Percentiles rank a stretch among this genome's conserved stretches.
These are phyloP conservation scores for Lasiurus cinereus DNA, from an alignment of 2,113 vertebrate species.

Conservation along the genomic window DNA sequence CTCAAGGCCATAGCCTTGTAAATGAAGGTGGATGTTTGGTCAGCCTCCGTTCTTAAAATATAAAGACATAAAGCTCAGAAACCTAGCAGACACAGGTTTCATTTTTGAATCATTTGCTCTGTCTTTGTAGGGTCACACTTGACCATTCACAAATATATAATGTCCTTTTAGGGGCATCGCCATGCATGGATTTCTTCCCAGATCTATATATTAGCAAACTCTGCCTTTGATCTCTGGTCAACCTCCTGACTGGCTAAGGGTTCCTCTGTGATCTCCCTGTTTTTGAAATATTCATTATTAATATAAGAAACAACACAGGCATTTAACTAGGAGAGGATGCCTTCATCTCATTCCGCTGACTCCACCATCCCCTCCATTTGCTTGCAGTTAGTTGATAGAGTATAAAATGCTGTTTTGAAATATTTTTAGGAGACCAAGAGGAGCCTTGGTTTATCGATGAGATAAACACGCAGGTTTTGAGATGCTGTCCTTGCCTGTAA, in stretches of 20 bases:
- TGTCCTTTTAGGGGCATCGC: constrained; percentile 73
- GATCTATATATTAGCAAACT: constrained; percentile 83
- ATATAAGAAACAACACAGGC: constrained; percentile 59
- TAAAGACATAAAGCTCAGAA: constrained; percentile 75
- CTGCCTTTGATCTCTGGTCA: constrained; percentile 85
- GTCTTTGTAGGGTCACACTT: constrained; percentile 78
- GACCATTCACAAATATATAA: constrained; percentile 58
- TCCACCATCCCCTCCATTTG: neutral
- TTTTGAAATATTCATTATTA: constrained; percentile 81
- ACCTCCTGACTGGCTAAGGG: constrained; percentile 71
- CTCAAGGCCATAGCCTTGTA: constrained; percentile 83
- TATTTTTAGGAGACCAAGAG: neutral
- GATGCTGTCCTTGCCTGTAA: neutral
- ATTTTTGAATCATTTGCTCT: constrained; percentile 79
- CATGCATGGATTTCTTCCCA: constrained; percentile 68
- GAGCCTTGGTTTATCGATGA: neutral
- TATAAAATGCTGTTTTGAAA: constrained; percentile 1
- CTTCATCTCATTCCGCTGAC: neutral
- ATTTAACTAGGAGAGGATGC: constrained; percentile 38
- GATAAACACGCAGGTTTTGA: neutral
- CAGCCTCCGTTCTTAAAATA: constrained; percentile 71
- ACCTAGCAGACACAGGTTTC: constrained; percentile 13
- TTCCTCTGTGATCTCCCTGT: constrained; percentile 79
- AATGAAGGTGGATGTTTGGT: constrained; percentile 83
- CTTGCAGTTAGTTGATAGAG: constrained; percentile 8